Percentiles rank a stretch among this genome's conserved stretches.
Evolutionary conservation across 2,113 vertebrate genomes (phyloP).

Genomic region (Neodontobutis hainanensis): DNA sequence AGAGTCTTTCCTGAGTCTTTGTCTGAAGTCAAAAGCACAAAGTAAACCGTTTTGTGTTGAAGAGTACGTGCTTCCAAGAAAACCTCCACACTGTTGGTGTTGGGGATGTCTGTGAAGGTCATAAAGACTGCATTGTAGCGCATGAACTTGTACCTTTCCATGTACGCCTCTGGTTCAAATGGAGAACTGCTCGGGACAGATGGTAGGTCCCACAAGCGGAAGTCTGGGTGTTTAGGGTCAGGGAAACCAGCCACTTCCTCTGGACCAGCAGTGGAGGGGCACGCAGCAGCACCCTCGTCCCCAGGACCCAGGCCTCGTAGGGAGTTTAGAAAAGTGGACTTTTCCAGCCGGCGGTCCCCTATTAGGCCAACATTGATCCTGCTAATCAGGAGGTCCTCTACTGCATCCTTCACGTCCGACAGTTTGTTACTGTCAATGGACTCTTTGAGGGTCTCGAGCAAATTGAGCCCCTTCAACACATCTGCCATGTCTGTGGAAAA

Average conservation of each 20-base stretch:
- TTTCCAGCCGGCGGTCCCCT: slow-evolving; percentile 65
- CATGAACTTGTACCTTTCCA: slow-evolving; percentile 60
- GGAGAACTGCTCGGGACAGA: slow-evolving; percentile 40
- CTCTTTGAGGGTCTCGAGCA: slow-evolving; percentile 74
- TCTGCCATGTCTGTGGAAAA: slow-evolving; percentile 67
- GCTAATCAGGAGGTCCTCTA: slow-evolving; percentile 78
- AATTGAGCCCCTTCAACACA: slow-evolving; percentile 67
- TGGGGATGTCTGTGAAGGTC: slow-evolving; percentile 50
- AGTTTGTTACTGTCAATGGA: slow-evolving; percentile 75
- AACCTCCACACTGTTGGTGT: slow-evolving; percentile 51
- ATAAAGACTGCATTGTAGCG: slow-evolving; percentile 75
- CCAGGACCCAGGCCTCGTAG: slow-evolving; percentile 65
- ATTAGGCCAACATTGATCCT: slow-evolving; percentile 70
- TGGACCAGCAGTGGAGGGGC: slow-evolving; percentile 15
- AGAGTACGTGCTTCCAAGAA: slow-evolving; percentile 63
- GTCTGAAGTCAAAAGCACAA: slow-evolving; percentile 56
- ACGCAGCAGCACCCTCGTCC: slow-evolving; percentile 59
- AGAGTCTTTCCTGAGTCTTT: slow-evolving; percentile 58
- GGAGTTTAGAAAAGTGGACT: slow-evolving; percentile 70
- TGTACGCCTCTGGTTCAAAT: slow-evolving; percentile 66
- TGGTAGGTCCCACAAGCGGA: slow-evolving; percentile 76
- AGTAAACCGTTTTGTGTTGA: slow-evolving; percentile 68
- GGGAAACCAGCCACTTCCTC: slow-evolving; percentile 65
- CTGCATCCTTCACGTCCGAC: slow-evolving; percentile 74
- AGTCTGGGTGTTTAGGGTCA: slow-evolving; percentile 69